A percentile compares a stretch with the other conserved stretches of the same genome.
These are phyloP conservation scores for Crenuchus spilurus DNA, from an alignment of 2,797 vertebrate genomes.

Conservation along the genomic window DNA sequence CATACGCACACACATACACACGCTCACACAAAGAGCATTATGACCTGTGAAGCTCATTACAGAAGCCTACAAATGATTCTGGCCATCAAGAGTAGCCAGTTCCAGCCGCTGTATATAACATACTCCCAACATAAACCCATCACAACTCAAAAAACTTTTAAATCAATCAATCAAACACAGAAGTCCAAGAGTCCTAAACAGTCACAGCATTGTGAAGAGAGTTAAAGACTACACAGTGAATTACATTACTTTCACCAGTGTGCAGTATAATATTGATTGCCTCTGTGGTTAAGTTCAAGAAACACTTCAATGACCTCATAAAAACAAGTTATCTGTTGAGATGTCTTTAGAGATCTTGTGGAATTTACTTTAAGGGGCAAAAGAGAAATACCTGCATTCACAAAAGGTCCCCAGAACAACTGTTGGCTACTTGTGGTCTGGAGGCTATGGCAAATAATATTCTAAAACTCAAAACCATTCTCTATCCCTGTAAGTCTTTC, in stretches of 20 bases:
- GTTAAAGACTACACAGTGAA: constrained; percentile 22
- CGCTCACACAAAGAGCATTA: constrained; percentile 7
- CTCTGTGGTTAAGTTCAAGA: neutral
- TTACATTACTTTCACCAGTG: constrained; percentile 22
- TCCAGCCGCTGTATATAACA: constrained; percentile 28
- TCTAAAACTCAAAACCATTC: neutral
- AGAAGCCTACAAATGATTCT: constrained; percentile 2
- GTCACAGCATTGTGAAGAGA: constrained; percentile 2
- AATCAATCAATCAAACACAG: neutral
- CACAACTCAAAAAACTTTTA: neutral
- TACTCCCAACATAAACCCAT: constrained; percentile 12
- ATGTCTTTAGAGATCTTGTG: constrained; percentile 7
- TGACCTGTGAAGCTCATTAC: neutral
- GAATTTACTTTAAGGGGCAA: neutral
- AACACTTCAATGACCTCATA: neutral
- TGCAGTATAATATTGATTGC: neutral
- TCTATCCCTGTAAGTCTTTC: neutral
- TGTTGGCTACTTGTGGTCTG: constrained; percentile 2
- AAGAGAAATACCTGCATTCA: constrained; percentile 8
- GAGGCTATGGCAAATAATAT: constrained; percentile 28
- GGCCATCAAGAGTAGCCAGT: neutral
- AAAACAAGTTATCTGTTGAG: neutral
- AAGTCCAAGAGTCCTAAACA: neutral
- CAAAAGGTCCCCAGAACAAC: constrained; percentile 9
- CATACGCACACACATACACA: constrained; percentile 17